Evolutionary conservation across 2,888 invertebrate genomes (phyloP), one percentile per base, ranked within the genome.

Genomic region (Beris morrisii): DNA sequence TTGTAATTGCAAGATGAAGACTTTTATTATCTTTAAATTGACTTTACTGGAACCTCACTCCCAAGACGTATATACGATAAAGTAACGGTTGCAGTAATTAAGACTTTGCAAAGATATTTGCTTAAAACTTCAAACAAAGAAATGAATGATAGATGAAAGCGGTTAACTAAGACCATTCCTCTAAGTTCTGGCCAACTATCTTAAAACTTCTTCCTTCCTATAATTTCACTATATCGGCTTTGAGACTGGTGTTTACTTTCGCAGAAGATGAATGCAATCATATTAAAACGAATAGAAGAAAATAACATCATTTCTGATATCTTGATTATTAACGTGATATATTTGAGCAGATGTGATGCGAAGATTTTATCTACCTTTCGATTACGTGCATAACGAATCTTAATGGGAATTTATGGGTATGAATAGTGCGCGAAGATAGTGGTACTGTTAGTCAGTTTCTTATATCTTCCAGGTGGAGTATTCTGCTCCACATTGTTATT

Each of bases 11-110:
- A 38, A 1, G 9, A 38, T 7, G 38, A 58, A 38, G 43, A 52
- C 28, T 52, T 52, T 56, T 56, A 58, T 45, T 58, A 58, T 58
- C 58, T 45, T 58, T 58, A 31, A 58, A 58, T 58, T 46, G 32
- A 46, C 58, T 58, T 45, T 15, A 44, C 12, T 5, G 28, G 15
- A 32, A 44, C 9, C 56, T 55, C 22, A 22, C 22, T 22, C 22
- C 22, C 22, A 22, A 22, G 22, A 55, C 15, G 38, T 43, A 15
- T 11, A 22, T 28, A 28, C 5, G 58, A 58, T 58, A 58, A 46
- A 46, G n/a, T 58, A 58, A 58, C 58, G 44, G 58, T 28, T 15
- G 12, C 4, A 28, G 58, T 46, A 58, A 58, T 58, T 58, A 58
- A 58, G 58, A 58, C 58, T 22, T 58, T 15, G 58, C 45, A 31